Evolutionary conservation across 1,140 invertebrate genomes (phyloP), one percentile per base, ranked within the genome.

Genomic region (Listronotus bonariensis): DNA sequence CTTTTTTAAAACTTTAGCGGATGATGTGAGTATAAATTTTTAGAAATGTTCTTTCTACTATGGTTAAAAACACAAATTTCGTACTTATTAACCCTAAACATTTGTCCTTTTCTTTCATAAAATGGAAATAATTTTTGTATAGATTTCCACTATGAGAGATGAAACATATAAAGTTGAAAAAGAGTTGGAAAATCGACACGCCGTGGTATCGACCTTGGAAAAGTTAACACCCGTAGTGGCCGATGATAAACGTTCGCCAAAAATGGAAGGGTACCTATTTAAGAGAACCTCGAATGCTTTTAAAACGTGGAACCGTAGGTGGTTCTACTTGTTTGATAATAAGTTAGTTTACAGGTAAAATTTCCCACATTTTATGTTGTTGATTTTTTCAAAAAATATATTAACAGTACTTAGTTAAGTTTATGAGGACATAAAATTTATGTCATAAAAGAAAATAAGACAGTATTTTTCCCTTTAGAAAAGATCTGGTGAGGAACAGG

Each of bases 281-380:
- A 98, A 98, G 79, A 84, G 96, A 69, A 96, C 96, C 0, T 94
- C 91, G 6, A 98, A 97, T 79, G 93, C 95, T 0, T 98, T 98
- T 77, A 97, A 97, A 81, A 94, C 95, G 0, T 99, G 96, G 96
- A 97, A 98, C 77, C 83, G 95, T 63, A 84, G 91, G 66, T 95
- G 91, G 91, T 95, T 94, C 77, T 91, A 89, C 76, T 83, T 98
- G 48, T 91, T 91, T 72, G 90, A 96, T 75, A 95, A 96, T 80
- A 91, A 97, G 77, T 81, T 98, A 11, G 90, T 95, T 1, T 97
- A 97, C 77, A 87, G 85, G 86, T 87, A 73, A 26, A 26, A 3
- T 26, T 26, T 26, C 20, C 5, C 1, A 26, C 20, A 5, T 26
- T 26, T 26, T 26, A 26, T 26, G 20, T 26, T 26, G 20, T 26